A percentile compares a stretch with the other conserved stretches of the same genome.
Evolutionary conservation across 2,888 invertebrate species (phyloP).

Genomic region (Saturnia japonica): DNA sequence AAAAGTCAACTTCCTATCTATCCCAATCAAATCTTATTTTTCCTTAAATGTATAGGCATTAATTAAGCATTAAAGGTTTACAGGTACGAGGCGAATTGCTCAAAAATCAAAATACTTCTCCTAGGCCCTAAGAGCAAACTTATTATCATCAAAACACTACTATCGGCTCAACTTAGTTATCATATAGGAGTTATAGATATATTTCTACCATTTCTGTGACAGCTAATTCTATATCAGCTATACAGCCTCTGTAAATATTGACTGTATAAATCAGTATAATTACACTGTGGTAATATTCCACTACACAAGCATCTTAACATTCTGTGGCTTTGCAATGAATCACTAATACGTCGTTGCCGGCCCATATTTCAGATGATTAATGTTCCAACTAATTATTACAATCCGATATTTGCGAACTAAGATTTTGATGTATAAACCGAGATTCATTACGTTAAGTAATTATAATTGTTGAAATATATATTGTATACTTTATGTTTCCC

Average conservation of each 20-base stretch:
- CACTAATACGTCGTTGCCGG: conserved; percentile 47
- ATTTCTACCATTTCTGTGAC: background rate
- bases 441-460: conserved; percentile 11
- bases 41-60: too few species aligned
- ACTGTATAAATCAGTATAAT: conserved; percentile 14
- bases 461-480: background rate
- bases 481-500: background rate
- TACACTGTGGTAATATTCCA: conserved; percentile 17
- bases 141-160: too few species aligned
- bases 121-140: too few species aligned
- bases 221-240: background rate
- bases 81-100: too few species aligned
- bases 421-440: conserved; percentile 11
- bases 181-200: background rate
- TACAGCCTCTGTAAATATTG: background rate
- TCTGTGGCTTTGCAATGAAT: conserved; percentile 40
- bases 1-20: too few species aligned
- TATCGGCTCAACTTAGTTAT: too few species aligned
- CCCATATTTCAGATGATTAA: conserved; percentile 50
- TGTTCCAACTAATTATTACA: conserved; percentile 45
- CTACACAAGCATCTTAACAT: conserved; percentile 20
- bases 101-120: too few species aligned
- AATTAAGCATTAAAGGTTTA: too few species aligned
- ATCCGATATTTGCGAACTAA: conserved; percentile 21
- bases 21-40: too few species aligned